phyloP scores from a whole-genome alignment of 1,140 invertebrate species.

The Leptoteleia sp. region DNA sequence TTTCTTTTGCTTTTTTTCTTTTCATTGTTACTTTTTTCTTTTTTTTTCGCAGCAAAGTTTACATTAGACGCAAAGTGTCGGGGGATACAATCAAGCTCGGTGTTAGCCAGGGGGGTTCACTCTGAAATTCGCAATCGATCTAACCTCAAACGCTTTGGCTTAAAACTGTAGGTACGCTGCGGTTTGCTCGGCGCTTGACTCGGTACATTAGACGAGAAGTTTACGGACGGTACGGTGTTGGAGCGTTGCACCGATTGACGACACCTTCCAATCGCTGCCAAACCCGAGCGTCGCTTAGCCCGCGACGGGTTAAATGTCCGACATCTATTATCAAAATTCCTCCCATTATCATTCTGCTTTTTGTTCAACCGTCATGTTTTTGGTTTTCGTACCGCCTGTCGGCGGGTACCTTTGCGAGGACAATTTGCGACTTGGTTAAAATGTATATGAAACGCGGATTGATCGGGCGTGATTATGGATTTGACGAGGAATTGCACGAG shows the following conservation, averaged over 20 bases:
- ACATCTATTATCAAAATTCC: constrained; percentile 78
- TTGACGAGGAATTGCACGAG: constrained; percentile 27
- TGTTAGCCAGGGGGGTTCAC: constrained; percentile 69
- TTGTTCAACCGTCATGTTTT: too few species aligned
- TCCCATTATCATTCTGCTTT: constrained; percentile 43
- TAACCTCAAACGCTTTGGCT: constrained; percentile 80
- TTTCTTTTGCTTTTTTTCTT: neutral
- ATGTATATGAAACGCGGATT: constrained; percentile 24
- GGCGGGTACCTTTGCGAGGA: too few species aligned
- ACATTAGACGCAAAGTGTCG: constrained; percentile 1
- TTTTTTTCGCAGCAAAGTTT: too few species aligned
- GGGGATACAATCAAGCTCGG: constrained; percentile 7
- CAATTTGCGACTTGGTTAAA: too few species aligned
- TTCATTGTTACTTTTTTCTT: neutral
- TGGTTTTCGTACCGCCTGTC: too few species aligned
- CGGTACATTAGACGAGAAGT: constrained; percentile 70
- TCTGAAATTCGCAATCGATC: constrained; percentile 73
- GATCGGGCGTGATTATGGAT: constrained; percentile 29
- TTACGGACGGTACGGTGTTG: constrained; percentile 76
- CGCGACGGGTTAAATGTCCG: constrained; percentile 79
- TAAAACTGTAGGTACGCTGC: constrained; percentile 79
- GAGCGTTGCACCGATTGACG: constrained; percentile 77
- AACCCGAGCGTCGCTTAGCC: constrained; percentile 73
- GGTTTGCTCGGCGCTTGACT: constrained; percentile 77
- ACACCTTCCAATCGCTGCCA: constrained; percentile 69